phyloP scores from a whole-genome alignment of 2,888 invertebrate species.

The Neocrepidodera transversa region DNA sequence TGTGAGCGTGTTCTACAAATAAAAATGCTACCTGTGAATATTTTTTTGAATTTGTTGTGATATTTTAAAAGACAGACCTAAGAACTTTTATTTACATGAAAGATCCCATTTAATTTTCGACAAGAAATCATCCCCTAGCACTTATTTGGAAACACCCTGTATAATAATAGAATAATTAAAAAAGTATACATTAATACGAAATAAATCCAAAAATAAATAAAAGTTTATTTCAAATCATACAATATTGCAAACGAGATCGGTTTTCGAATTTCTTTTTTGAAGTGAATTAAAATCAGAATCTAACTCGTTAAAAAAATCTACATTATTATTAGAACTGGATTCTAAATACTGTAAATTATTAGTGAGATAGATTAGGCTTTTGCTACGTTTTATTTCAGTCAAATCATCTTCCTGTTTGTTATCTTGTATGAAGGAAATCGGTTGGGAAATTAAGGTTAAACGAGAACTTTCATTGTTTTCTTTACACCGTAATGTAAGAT shows the following conservation, averaged over 20 bases:
- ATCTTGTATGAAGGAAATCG: not conserved
- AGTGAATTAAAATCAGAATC: slow-evolving; percentile 8
- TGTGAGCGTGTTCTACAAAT: no score
- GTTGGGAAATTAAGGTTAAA: not conserved
- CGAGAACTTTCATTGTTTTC: not conserved
- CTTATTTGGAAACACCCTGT: no score
- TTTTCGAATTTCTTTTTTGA: slow-evolving; percentile 35
- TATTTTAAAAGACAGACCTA: no score
- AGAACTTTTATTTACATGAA: no score
- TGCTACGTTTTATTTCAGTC: not conserved
- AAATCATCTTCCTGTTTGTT: not conserved
- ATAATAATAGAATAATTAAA: no score
- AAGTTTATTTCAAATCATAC: slow-evolving; percentile 14
- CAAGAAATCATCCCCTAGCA: no score
- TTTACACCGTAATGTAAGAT: not conserved
- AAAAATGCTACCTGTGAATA: no score
- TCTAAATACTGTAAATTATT: not conserved
- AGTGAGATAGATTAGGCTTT: not conserved
- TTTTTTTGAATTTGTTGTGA: no score
- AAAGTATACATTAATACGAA: not conserved
- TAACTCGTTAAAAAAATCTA: not conserved
- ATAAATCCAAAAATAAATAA: not conserved
- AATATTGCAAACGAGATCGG: slow-evolving; percentile 32
- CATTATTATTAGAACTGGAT: not conserved
- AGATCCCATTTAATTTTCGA: no score